phyloP scores from a whole-genome alignment of 2,113 vertebrate species.

The Oncorhynchus masou region DNA sequence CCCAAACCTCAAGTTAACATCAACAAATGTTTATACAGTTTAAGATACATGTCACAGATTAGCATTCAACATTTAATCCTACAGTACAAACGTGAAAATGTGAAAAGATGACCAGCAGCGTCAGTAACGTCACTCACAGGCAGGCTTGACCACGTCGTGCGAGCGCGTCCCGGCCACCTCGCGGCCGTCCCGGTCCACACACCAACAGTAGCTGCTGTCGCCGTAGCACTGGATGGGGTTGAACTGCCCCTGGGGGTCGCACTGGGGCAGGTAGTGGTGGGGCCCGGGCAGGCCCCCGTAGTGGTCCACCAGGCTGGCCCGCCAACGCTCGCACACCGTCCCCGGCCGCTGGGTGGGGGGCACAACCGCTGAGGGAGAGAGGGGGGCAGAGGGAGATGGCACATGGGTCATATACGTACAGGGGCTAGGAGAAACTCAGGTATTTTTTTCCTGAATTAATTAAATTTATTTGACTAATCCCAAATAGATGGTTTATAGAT shows the following conservation, averaged over 20 bases:
- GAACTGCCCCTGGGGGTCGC: slow-evolving; percentile 81
- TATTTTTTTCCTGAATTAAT: too few species aligned
- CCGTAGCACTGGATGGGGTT: slow-evolving; percentile 87
- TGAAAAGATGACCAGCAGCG: neutral
- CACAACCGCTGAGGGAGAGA: slow-evolving; percentile 33
- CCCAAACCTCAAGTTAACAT: too few species aligned
- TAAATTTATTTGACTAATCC: too few species aligned
- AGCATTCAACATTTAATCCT: too few species aligned
- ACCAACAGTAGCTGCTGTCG: slow-evolving; percentile 94
- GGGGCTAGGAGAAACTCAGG: too few species aligned
- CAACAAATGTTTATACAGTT: too few species aligned
- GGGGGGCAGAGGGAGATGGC: neutral
- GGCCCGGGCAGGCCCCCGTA: slow-evolving; percentile 79
- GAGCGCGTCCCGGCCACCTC: slow-evolving; percentile 87
- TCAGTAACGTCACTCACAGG: slow-evolving; percentile 76
- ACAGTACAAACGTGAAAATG: too few species aligned
- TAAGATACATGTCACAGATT: too few species aligned
- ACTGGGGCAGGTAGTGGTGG: slow-evolving; percentile 88
- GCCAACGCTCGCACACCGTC: slow-evolving; percentile 90
- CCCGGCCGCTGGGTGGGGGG: slow-evolving; percentile 74
- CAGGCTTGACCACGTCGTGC: slow-evolving; percentile 78
- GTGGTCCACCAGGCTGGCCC: slow-evolving; percentile 83
- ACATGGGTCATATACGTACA: neutral
- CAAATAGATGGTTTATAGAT: too few species aligned
- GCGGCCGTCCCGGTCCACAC: slow-evolving; percentile 86